Evolutionary conservation across 92 coral and sea anemone genomes (phyloP).

Genomic region (Bergia puertoricense): DNA sequence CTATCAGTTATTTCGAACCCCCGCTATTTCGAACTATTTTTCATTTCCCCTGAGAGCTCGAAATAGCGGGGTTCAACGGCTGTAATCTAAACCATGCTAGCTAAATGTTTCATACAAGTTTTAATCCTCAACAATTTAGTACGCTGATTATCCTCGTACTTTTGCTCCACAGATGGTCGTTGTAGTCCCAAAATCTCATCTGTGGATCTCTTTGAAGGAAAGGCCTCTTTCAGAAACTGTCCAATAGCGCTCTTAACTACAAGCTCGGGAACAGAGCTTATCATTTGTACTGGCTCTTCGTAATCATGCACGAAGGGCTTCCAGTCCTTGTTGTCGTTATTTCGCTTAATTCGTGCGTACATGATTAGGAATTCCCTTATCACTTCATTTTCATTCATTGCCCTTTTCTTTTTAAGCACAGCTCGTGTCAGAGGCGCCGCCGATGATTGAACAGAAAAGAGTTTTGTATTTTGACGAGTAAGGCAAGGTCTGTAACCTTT

Average conservation of each 20-base stretch:
- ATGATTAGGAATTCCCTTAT: constrained; percentile 77
- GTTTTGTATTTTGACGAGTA: constrained; percentile 17
- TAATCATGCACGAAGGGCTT: constrained; percentile 20
- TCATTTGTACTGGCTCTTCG: constrained; percentile 61
- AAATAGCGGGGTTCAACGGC: too few species aligned
- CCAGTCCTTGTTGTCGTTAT: constrained; percentile 9
- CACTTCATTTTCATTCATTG: constrained; percentile 33
- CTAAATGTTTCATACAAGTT: constrained; percentile 82
- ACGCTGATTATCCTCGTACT: constrained; percentile 70
- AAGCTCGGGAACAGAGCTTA: constrained; percentile 77
- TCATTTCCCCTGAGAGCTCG: too few species aligned
- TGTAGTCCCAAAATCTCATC: constrained; percentile 15
- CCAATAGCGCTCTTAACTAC: constrained; percentile 89
- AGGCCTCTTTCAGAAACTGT: constrained; percentile 69
- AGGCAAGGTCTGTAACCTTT: constrained; percentile 61
- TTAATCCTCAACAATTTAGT: constrained; percentile 71
- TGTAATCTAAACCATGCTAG: constrained; percentile 57
- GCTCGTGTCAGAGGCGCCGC: constrained; percentile 24
- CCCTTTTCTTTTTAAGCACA: constrained; percentile 39
- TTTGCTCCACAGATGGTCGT: constrained; percentile 39
- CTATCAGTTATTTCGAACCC: too few species aligned
- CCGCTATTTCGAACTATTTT: too few species aligned
- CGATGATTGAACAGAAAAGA: constrained; percentile 32
- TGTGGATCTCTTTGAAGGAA: constrained; percentile 57
- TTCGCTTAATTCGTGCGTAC: constrained; percentile 75